phyloP scores from a whole-genome alignment of 2,797 vertebrate genomes.

The Euphonia xanthogaster region DNA sequence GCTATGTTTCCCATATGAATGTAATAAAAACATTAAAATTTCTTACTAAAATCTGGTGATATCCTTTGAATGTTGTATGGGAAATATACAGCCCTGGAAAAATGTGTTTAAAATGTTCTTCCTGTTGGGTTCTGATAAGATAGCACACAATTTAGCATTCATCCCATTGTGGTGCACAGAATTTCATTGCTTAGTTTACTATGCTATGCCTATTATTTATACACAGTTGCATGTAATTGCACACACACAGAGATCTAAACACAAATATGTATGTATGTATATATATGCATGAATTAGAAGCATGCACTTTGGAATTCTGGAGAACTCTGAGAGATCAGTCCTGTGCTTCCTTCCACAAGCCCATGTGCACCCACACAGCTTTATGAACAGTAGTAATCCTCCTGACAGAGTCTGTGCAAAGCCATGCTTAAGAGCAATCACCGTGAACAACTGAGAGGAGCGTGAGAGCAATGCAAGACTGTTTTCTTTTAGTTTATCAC shows the following conservation, averaged over 20 bases:
- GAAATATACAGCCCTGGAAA: background rate
- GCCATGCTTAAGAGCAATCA: background rate
- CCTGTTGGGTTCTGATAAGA: background rate
- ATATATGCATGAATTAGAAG: background rate
- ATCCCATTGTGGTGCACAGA: background rate
- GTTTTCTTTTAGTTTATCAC: background rate
- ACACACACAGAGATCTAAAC: background rate
- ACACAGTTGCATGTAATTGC: background rate
- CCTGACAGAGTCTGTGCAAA: background rate
- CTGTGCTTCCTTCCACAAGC: background rate
- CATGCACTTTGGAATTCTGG: background rate
- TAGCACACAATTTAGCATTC: background rate
- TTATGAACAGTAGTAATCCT: background rate
- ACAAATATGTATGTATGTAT: background rate
- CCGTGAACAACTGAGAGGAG: background rate
- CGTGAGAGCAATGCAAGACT: background rate
- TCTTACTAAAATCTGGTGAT: constrained; percentile 30
- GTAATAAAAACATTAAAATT: constrained; percentile 52
- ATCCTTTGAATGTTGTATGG: background rate
- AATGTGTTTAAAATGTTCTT: background rate
- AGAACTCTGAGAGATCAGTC: background rate
- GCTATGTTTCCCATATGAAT: constrained; percentile 55
- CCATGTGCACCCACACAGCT: background rate
- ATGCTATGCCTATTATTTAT: background rate
- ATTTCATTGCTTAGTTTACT: background rate